Evolutionary conservation across 2,113 vertebrate species (phyloP).

Genomic region (Callithrix jacchus): DNA sequence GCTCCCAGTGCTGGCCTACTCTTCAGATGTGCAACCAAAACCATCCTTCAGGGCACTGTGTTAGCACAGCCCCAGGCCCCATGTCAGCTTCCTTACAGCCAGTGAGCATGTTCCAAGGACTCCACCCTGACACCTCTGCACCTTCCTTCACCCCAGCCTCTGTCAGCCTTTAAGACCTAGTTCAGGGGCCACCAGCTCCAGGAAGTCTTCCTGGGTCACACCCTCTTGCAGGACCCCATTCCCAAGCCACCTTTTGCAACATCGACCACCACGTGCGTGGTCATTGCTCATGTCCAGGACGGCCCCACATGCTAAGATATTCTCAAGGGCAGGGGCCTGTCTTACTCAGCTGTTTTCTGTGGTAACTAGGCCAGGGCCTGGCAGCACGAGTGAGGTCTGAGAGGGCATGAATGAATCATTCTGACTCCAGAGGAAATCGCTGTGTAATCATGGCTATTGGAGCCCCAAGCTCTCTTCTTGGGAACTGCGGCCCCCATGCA

Average conservation of each 20-base stretch:
- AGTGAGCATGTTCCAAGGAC: background rate
- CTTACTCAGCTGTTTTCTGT: background rate
- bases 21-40: background rate
- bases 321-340: background rate
- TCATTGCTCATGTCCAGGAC: background rate
- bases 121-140: background rate
- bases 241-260: background rate
- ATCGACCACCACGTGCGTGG: fast-evolving
- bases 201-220: background rate
- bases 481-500: background rate
- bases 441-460: fast-evolving
- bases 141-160: background rate
- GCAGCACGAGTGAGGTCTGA: background rate
- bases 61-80: background rate
- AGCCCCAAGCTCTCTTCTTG: background rate
- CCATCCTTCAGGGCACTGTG: background rate
- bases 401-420: background rate
- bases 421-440: background rate
- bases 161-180: background rate
- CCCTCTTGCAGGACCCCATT: background rate
- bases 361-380: background rate
- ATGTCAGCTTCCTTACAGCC: background rate
- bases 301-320: background rate
- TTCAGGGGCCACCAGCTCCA: background rate
- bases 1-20: background rate